A percentile compares a stretch with the other conserved stretches of the same genome.
Evolutionary conservation across 2,888 invertebrate genomes (phyloP).

Genomic region (Ethmia dodecea): DNA sequence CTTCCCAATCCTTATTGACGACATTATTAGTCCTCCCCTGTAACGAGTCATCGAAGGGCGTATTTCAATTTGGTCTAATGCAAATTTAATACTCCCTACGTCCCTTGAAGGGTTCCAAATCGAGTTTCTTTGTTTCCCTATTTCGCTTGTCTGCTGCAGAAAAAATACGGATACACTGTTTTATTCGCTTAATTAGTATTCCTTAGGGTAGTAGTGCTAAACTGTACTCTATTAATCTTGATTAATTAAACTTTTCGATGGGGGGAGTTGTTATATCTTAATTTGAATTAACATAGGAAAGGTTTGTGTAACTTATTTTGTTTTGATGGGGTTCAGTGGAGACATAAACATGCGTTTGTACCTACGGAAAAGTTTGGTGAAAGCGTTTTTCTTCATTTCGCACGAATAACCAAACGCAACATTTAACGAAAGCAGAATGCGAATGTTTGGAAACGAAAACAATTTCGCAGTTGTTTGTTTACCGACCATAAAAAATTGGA

Average conservation of each 20-base stretch:
- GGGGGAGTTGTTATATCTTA: slow-evolving; percentile 29
- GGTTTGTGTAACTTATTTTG: not conserved
- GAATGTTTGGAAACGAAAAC: slow-evolving; percentile 7
- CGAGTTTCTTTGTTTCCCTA: slow-evolving; percentile 67
- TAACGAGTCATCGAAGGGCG: slow-evolving; percentile 70
- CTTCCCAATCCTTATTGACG: slow-evolving; percentile 59
- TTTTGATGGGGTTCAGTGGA: not conserved
- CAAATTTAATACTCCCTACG: slow-evolving; percentile 72
- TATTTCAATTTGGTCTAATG: slow-evolving; percentile 75
- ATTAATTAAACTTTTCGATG: slow-evolving; percentile 52
- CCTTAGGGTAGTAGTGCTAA: slow-evolving; percentile 47
- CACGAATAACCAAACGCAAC: slow-evolving; percentile 1
- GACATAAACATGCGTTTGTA: too few relatives aligned
- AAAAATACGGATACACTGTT: slow-evolving; percentile 19
- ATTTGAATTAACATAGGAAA: slow-evolving; percentile 18
- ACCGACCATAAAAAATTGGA: slow-evolving; percentile 10
- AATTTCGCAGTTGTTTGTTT: slow-evolving; percentile 12
- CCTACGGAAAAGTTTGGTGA: not conserved
- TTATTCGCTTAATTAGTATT: slow-evolving; percentile 46
- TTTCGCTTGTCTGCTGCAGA: slow-evolving; percentile 26
- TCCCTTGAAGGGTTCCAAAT: slow-evolving; percentile 56
- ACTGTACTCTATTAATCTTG: slow-evolving; percentile 61
- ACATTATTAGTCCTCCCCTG: slow-evolving; percentile 68
- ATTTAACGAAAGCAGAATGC: slow-evolving; percentile 1
- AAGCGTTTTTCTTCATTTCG: slow-evolving; percentile 4